Evolutionary conservation across 2,888 invertebrate species (phyloP), one percentile per base, ranked within the genome.

Genomic region (Drosophila atroscutellata): DNA sequence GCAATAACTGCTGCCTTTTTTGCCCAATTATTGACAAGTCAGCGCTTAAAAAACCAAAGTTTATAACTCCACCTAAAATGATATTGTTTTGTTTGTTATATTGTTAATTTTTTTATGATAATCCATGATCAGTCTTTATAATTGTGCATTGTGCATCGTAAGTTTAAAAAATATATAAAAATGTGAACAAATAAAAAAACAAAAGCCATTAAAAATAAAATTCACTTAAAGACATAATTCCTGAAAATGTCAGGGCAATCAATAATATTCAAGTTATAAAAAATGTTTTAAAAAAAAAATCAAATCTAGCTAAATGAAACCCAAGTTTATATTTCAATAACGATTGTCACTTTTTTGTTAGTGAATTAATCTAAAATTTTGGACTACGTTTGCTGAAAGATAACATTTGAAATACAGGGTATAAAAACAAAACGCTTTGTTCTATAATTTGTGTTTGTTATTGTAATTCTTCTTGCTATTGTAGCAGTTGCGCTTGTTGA

Each of bases 351-450:
- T 3, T 20, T 20, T 24, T 15, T 15, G 15, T 1, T 15, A 15
- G 8, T 45, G 15, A 45, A 45, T 45, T 15, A 45, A 45, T 20
- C 20, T 7, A 4, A 20, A 20, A 24, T 24, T 15, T 24, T 24
- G 15, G 45, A 45, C 45, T 24, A 15, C 15, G 15, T 15, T 7
- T 8, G 20, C 20, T 45, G 24, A 15, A 45, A 4, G 24, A 45
- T 20, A 45, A 24, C 45, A 45, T 4, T 45, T 20, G 1, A 50
- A n/a, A 50, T n/a, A 30, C 37, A 37, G 39, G 50, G 64, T 64
- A 66, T 67, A 32, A 37, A 26, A 61, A 65, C 42, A 47, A 57
- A 45, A 45, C 32, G 62, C 58, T 72, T 77, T 77, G 66, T 55
- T 58, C 59, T 34, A 64, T 61, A 58, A 65, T 64, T 64, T 73